Base-by-base conservation (phyloP, 2,113 vertebrate species). In the Oreochromis niloticus region DNA sequence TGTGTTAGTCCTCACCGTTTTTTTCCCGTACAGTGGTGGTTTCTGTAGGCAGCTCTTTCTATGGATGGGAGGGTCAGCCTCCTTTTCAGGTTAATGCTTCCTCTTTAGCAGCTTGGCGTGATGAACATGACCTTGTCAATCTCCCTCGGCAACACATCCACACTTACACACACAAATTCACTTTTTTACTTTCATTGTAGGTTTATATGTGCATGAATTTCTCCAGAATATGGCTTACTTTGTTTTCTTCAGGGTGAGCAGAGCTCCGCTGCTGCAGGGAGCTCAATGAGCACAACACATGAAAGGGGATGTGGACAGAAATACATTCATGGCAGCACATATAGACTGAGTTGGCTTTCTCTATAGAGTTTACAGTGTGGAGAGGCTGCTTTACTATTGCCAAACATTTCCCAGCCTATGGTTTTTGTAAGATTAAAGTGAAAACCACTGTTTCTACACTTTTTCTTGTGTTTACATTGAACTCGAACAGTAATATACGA, bases 51-150 rank as follows among this genome's bases (percentile, higher is more conserved):
- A 55, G 71, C 79, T 91, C 55, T 34, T 86, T 80, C 86, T 61
- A 2, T 82, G 75, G 80, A 54, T 59, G 22, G 50, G 32, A 36
- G 85, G 87, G 83, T 89, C 88, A 91, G 57, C 73, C 54, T 89
- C 57, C 54, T 86, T 66, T 90, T 90, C 85, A 88, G 83, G 41
- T 14, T 12, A 73, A 66, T 22, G 24, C 78, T 82, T 17, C 50
- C 54, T 84, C 83, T 85, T 85, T 85, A 86, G 81, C 84, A 81
- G 39, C 79, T 66, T 83, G 71, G 85, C 85, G 55, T 89, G 9
- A 85, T 80, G 73, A 85, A 75, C 52, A 7, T 81, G 85, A 84
- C 90, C 93, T 90, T 84, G 87, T 89, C 55, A 66, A 24, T 59
- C 59, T 30, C 27, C 5, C n/a, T 71, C 80, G 19, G 57, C 59